Evolutionary conservation across 2,888 invertebrate species (phyloP), one percentile per base, ranked within the genome.

Genomic region (Pinctada fucata): DNA sequence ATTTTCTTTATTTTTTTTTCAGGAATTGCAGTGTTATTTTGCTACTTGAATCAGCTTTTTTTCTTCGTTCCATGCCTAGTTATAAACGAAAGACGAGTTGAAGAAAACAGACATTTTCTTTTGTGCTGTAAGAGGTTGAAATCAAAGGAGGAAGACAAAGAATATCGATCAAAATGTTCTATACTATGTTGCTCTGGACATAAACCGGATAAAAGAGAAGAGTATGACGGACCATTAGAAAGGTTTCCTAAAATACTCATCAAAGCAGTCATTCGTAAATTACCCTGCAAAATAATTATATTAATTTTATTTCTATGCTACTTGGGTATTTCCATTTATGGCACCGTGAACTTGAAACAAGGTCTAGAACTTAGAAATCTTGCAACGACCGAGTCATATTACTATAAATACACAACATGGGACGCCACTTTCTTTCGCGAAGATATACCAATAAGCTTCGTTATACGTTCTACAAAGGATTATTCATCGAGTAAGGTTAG

Each of bases 271-370:
- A 79, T 87, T 31, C 50, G 84, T 0, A 68, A 76, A n/a, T 66
- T 47, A 1, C 83, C 83, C 2, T 76, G 78, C 8, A 88, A 86
- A 78, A 51, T 82, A 5, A 47, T 83, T 3, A 82, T 86, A 3
- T 49, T 82, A n/a, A 47, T 86, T 47, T 47, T 87, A 2, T 89
- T 87, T 78, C 31, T 83, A 2, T 79, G 82, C 45, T 88, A 87
- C 65, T 67, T 88, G 5, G 83, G 78, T 0, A 75, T 73, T 1
- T 75, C 79, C 16, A 72, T 83, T 51, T 84, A 75, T n/a, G 84
- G 84, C 2, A 75, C 78, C 58, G 51, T 82, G 5, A 58, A 81
- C 67, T n/a, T 84, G n/a, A 78, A 82, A 67, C 80, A 84, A 78
- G 84, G 84, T 5, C 51, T 84, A 8, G 6, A 72, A 64, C 75